A percentile compares a stretch with the other conserved stretches of the same genome.
Evolutionary conservation across 2,113 vertebrate genomes (phyloP).

Genomic region (Astatotilapia flaviijosephi): DNA sequence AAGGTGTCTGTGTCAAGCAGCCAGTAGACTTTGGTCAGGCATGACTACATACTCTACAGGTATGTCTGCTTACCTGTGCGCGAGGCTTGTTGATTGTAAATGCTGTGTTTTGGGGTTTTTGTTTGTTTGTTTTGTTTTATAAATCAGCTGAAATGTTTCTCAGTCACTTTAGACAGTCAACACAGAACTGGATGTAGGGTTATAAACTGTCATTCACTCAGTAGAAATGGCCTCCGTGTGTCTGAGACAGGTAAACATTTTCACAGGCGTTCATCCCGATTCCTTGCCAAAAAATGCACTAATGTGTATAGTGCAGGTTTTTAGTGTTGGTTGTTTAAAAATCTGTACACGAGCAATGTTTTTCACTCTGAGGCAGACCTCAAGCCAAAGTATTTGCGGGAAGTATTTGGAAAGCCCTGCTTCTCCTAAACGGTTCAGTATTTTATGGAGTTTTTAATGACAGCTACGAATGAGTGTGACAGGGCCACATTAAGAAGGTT

Average conservation of each 20-base stretch:
- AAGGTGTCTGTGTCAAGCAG: conserved; percentile 39
- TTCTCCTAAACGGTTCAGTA: conserved; percentile 11
- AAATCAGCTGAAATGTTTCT: conserved; percentile 43
- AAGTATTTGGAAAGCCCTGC: not conserved
- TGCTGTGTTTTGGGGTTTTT: not conserved
- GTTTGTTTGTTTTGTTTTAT: not conserved
- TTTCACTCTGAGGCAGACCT: conserved; percentile 11
- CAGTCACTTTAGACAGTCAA: conserved; percentile 56
- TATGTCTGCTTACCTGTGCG: not conserved
- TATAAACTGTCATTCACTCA: not conserved
- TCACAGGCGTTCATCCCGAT: not conserved
- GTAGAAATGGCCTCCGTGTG: not conserved
- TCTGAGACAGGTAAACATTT: not conserved
- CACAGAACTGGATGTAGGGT: conserved; percentile 48
- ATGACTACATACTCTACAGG: not conserved
- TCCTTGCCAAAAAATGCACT: conserved; percentile 42
- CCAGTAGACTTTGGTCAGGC: not conserved
- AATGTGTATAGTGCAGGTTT: not conserved
- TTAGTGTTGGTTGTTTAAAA: not conserved
- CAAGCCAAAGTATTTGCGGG: conserved; percentile 39
- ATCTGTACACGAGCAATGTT: not conserved
- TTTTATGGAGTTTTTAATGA: not conserved
- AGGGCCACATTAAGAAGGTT: not conserved
- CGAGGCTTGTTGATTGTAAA: conserved; percentile 32
- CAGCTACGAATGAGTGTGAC: not conserved